Conservation (phyloP, 1,140 invertebrate genomes). For the Lepidostoma basale region DNA sequence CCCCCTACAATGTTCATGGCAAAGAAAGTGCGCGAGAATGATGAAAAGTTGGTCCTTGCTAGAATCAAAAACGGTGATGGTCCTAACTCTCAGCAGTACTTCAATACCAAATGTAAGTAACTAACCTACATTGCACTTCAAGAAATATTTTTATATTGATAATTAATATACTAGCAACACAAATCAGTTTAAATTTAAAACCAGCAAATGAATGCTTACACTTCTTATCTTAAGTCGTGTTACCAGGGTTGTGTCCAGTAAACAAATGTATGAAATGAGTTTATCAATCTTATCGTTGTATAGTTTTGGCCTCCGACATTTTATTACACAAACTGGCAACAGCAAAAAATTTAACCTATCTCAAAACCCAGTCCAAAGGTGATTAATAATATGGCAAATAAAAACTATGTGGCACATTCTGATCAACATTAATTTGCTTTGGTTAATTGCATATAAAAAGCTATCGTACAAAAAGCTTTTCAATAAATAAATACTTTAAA, state of each 20-base stretch:
- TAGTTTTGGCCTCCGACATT: slow-evolving; percentile 16
- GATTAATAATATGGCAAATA: slow-evolving; percentile 6
- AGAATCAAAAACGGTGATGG: slow-evolving; percentile 29
- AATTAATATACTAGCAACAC: not conserved
- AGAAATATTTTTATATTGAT: not conserved
- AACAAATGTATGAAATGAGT: slow-evolving; percentile 4
- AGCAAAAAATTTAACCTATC: not conserved
- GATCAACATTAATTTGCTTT: too few species aligned
- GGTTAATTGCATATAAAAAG: too few species aligned
- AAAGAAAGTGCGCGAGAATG: slow-evolving; percentile 37
- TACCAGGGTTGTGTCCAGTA: not conserved
- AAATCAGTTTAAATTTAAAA: not conserved
- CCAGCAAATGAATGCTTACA: too few species aligned
- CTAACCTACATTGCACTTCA: not conserved
- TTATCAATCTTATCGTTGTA: slow-evolving; percentile 16
- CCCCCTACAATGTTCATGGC: slow-evolving; percentile 39
- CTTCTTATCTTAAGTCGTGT: not conserved
- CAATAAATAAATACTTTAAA: too few species aligned
- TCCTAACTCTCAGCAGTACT: slow-evolving; percentile 37
- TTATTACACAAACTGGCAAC: not conserved
- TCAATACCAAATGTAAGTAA: slow-evolving; percentile 38
- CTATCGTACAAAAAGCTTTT: too few species aligned
- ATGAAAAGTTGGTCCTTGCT: slow-evolving; percentile 26
- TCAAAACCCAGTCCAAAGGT: slow-evolving; percentile 13
- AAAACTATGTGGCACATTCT: too few species aligned